Evolutionary conservation across 2,113 vertebrate species (phyloP).

Genomic region (Notothenia rossii): DNA sequence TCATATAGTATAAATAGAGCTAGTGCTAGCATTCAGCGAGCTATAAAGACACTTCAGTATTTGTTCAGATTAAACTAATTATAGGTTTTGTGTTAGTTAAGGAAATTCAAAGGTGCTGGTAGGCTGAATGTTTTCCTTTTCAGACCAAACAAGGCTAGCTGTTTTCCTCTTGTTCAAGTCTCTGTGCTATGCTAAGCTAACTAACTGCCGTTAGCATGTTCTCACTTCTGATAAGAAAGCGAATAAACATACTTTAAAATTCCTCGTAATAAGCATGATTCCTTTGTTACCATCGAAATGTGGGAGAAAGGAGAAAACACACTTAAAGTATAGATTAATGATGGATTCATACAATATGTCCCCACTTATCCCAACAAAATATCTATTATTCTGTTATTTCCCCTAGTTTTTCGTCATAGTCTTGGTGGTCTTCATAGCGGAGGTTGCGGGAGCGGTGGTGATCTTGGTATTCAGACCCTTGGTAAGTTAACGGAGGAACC

Average conservation of each 20-base stretch:
- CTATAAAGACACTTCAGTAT: too few species aligned
- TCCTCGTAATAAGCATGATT: not conserved
- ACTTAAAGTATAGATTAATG: not conserved
- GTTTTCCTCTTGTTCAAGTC: too few species aligned
- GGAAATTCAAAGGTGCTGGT: too few species aligned
- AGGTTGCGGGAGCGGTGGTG: conserved; percentile 85
- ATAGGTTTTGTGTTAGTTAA: too few species aligned
- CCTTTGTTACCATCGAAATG: too few species aligned
- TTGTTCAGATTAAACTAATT: too few species aligned
- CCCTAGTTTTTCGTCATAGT: conserved; percentile 86
- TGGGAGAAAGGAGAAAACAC: not conserved
- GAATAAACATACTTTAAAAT: not conserved
- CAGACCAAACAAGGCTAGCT: too few species aligned
- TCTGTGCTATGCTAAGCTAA: too few species aligned
- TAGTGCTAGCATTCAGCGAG: too few species aligned
- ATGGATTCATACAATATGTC: not conserved
- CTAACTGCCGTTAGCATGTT: too few species aligned
- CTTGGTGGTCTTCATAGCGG: conserved; percentile 85
- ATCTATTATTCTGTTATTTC: not conserved
- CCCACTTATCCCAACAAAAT: not conserved
- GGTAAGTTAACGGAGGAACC: conserved; percentile 72
- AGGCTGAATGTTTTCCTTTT: too few species aligned
- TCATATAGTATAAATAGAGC: not conserved
- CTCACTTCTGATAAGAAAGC: not conserved
- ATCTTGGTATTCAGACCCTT: conserved; percentile 84